phyloP scores from a whole-genome alignment of 2,888 invertebrate species.

The Branchipolynoe longqiensis region DNA sequence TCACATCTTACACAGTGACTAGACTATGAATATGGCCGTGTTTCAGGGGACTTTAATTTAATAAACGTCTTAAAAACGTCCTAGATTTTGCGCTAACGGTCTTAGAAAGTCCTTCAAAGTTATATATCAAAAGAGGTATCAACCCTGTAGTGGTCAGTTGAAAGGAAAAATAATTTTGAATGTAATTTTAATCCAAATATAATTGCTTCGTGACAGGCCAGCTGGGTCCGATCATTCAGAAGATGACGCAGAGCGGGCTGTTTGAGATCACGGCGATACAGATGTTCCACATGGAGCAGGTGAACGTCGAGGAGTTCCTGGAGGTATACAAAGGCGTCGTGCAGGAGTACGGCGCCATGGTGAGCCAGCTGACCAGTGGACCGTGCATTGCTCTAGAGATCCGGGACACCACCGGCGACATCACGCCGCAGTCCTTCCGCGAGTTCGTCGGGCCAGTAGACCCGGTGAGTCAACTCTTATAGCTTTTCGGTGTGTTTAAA shows the following conservation, averaged over 20 bases:
- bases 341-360: constrained; percentile 85
- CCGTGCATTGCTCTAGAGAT: constrained; percentile 93
- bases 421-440: constrained; percentile 86
- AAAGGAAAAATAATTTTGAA: background rate
- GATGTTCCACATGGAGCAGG: constrained; percentile 87
- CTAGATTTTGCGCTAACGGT: no score
- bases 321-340: constrained; percentile 92
- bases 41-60: no score
- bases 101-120: no score
- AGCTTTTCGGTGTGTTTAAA: no score
- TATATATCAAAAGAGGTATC: no score
- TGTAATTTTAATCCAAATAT: background rate
- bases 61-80: no score
- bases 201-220: constrained; percentile 78
- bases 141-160: no score
- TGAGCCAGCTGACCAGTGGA: constrained; percentile 91
- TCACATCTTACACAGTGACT: no score
- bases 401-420: constrained; percentile 69
- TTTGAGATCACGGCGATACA: constrained; percentile 91
- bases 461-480: constrained; percentile 91
- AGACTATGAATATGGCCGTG: no score
- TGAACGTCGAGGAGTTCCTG: constrained; percentile 94
- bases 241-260: constrained; percentile 87
- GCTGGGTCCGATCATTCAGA: constrained; percentile 87
- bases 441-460: constrained; percentile 93